These are phyloP conservation scores for Eugnorisma glareosa DNA, from an alignment of 2,888 invertebrate genomes.

Conservation along the genomic window DNA sequence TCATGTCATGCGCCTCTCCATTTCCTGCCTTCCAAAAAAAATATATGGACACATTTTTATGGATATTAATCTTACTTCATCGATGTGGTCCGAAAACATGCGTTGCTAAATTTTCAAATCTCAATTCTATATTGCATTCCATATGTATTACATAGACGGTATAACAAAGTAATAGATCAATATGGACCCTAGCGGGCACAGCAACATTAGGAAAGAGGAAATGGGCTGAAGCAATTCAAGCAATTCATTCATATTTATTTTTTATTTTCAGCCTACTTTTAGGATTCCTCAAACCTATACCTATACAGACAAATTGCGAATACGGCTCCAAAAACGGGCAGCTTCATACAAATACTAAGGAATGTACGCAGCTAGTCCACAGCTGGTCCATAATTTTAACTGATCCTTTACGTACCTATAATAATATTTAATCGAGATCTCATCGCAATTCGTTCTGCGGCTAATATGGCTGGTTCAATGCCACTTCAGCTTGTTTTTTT, in stretches of 20 bases:
- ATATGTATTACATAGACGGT: too few relatives aligned
- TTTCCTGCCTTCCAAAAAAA: background rate
- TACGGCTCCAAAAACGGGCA: background rate
- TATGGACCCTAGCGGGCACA: too few relatives aligned
- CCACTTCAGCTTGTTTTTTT: background rate
- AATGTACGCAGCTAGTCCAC: background rate
- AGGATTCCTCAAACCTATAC: background rate
- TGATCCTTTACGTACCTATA: too few relatives aligned
- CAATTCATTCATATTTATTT: too few relatives aligned
- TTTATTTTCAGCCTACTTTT: too few relatives aligned
- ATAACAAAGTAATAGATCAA: too few relatives aligned
- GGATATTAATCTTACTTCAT: background rate
- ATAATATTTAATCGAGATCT: too few relatives aligned
- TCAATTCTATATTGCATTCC: too few relatives aligned
- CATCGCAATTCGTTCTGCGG: background rate
- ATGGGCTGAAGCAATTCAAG: too few relatives aligned
- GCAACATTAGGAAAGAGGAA: too few relatives aligned
- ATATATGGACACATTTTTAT: background rate
- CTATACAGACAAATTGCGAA: background rate
- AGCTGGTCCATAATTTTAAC: background rate
- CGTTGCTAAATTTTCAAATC: too few relatives aligned
- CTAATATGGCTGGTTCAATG: background rate
- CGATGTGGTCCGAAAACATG: background rate
- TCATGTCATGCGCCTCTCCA: background rate
- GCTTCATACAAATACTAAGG: too few relatives aligned